phyloP scores from a whole-genome alignment of 1,140 invertebrate genomes.

The Myzus persicae region DNA sequence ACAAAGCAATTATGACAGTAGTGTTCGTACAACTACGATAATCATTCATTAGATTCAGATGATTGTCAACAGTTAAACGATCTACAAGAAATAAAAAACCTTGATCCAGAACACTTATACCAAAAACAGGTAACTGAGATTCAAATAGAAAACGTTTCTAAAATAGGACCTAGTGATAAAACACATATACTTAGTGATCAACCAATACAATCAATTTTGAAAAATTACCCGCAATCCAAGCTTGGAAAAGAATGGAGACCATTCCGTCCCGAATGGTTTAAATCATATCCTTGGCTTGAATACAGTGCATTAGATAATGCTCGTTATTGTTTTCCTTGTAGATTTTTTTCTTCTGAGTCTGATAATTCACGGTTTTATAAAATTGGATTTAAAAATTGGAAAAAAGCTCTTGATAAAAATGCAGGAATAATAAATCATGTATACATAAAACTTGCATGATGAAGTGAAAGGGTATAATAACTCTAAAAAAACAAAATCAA shows the following conservation, averaged over 20 bases:
- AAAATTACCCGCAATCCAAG: conserved; percentile 15
- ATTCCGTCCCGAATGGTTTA: conserved; percentile 15
- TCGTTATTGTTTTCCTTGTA: conserved; percentile 43
- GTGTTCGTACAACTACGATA: no score
- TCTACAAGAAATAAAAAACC: no score
- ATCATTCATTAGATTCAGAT: no score
- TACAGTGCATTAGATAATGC: conserved; percentile 8
- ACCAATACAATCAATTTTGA: conserved; percentile 20
- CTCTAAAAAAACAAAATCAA: neutral
- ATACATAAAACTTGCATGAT: neutral
- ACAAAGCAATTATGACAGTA: no score
- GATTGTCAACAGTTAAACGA: no score
- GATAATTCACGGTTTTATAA: neutral
- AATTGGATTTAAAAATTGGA: conserved; percentile 28
- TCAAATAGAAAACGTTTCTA: no score
- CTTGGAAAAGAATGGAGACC: conserved; percentile 28
- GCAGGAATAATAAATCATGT: neutral
- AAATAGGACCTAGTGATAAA: no score
- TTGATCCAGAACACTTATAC: no score
- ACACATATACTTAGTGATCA: neutral
- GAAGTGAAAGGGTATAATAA: neutral
- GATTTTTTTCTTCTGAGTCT: neutral
- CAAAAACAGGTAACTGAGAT: no score
- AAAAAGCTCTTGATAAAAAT: conserved; percentile 25
- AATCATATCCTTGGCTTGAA: conserved; percentile 24